These are phyloP conservation scores for Drosophila yooni DNA, from an alignment of 2,888 invertebrate genomes.

Conservation along the genomic window DNA sequence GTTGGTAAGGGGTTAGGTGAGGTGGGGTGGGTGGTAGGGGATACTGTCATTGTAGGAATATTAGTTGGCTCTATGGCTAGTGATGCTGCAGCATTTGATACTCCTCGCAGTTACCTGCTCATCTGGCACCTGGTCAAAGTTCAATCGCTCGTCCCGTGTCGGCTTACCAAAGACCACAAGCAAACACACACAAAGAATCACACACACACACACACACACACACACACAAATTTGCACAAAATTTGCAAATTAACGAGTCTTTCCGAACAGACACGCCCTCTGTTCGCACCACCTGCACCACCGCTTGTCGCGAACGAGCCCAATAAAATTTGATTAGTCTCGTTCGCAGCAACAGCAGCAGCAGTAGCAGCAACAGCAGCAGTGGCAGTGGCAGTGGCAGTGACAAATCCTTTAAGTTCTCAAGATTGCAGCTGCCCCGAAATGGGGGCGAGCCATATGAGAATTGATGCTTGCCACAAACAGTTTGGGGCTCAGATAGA, in stretches of 20 bases:
- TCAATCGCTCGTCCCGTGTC: slow-evolving; percentile 58
- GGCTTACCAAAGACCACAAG: slow-evolving; percentile 41
- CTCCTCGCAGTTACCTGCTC: slow-evolving; percentile 8
- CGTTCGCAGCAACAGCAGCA: slow-evolving; percentile 1
- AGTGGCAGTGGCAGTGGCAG: neutral
- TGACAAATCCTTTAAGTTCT: slow-evolving; percentile 44
- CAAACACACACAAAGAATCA: neutral
- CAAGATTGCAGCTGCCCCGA: slow-evolving; percentile 26
- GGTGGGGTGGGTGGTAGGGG: neutral
- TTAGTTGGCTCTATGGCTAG: slow-evolving; percentile 20
- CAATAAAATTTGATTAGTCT: slow-evolving; percentile 76
- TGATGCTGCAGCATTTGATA: neutral
- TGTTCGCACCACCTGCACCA: neutral
- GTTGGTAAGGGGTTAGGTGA: neutral
- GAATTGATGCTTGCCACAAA: slow-evolving; percentile 55
- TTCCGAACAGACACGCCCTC: slow-evolving; percentile 13
- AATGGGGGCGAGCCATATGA: slow-evolving; percentile 53
- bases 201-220: slow-evolving; percentile 3
- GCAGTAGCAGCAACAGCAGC: slow-evolving; percentile 3
- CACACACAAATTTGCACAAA: slow-evolving; percentile 27
- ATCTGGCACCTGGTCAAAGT: slow-evolving; percentile 53
- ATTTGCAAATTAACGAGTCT: slow-evolving; percentile 7
- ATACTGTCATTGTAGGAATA: slow-evolving; percentile 9
- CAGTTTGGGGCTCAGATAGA: slow-evolving; percentile 31
- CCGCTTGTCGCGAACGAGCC: slow-evolving; percentile 52